Percentiles rank a stretch among this genome's conserved stretches.
phyloP scores from a whole-genome alignment of 2,888 invertebrate genomes.

The Philhelius pedissequus region DNA sequence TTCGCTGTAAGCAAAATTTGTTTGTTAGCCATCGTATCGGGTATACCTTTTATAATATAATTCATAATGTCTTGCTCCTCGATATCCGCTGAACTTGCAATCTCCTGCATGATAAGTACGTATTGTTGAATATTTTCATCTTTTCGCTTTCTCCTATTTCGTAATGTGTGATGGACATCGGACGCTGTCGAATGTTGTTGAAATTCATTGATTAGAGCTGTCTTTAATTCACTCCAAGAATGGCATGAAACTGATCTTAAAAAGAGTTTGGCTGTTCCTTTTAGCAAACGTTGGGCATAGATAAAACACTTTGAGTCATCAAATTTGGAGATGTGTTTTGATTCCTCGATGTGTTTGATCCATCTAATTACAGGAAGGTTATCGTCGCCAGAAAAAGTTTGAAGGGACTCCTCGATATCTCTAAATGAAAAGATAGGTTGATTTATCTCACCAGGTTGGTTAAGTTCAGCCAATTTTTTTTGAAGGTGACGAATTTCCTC shows the following conservation, averaged over 20 bases:
- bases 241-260: background rate
- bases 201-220: constrained; percentile 17
- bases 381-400: constrained; percentile 29
- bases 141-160: constrained; percentile 14
- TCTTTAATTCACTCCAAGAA: constrained; percentile 22
- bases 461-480: background rate
- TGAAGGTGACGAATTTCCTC: background rate
- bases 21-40: constrained; percentile 20
- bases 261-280: constrained; percentile 34
- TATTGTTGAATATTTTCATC: constrained; percentile 30
- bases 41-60: constrained; percentile 35
- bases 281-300: too few species aligned
- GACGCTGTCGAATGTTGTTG: constrained; percentile 14
- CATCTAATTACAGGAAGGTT: constrained; percentile 7
- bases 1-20: constrained; percentile 9
- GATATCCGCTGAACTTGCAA: constrained; percentile 15
- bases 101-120: constrained; percentile 27
- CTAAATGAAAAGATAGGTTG: background rate
- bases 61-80: constrained; percentile 27
- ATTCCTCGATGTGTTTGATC: constrained; percentile 18
- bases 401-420: constrained; percentile 24
- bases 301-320: too few species aligned
- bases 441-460: background rate
- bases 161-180: constrained; percentile 16
- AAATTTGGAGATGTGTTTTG: background rate